Base-by-base conservation (phyloP, 1,140 invertebrate species). In the Drosophila malerkotliana region DNA sequence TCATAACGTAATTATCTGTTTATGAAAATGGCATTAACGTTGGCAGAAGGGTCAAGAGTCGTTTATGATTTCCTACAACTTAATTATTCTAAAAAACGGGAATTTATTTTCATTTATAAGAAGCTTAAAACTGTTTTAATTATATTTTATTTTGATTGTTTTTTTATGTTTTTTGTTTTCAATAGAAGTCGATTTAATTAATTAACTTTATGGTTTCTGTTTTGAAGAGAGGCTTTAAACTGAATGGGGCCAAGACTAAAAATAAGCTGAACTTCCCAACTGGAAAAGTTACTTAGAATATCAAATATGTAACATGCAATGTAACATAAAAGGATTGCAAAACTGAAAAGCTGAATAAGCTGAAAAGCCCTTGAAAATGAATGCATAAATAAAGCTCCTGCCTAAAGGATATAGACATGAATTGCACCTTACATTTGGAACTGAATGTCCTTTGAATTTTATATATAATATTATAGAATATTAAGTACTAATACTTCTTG, bases 171-270 rank as follows among this genome's bases (percentile, higher is more conserved):
- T 39, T 26, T 26, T 63, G 21, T 21, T 28, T 37, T 37, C 34
- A 37, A 37, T 3, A 12, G 34, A 37, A 37, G 10, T 37, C 10
- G 10, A 37, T 37, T 37, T 12, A 37, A 37, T 37, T 37, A 37
- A 37, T 37, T 37, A 37, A 37, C 34, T 4, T 37, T 37, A 21
- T 37, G 34, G 12, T 44, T 44, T 39, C 15, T 48, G 51, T 9
- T 64, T 64, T 53, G 58, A 37, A n/a, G 7, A 73, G 39, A 0
- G 4, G 51, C 30, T 45, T 24, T 32, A 26, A 26, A 3, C 4
- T 9, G 0, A 68, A 74, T 57, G 57, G 53, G 53, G 72, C 64
- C 72, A 74, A 48, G 71, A 32, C 34, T 12, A 0, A 49, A 49
- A 10, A 21, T 21, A 21, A 18, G 7, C 45, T 4, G 15, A 47